phyloP scores from a whole-genome alignment of 2,888 invertebrate genomes.

The Odontomyia ornata region DNA sequence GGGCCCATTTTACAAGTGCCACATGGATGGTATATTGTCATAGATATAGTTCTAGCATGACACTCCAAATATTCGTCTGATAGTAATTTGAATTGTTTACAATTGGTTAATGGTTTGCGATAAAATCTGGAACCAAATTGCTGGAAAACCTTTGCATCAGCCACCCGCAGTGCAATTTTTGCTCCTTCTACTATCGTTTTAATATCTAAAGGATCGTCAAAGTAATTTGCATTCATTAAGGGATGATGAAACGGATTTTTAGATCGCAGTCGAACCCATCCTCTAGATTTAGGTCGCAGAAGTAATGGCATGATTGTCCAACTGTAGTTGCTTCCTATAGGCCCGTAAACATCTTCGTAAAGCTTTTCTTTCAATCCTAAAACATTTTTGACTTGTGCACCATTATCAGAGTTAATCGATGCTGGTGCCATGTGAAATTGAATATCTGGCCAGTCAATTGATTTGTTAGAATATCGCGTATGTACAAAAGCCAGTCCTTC shows the following conservation, averaged over 20 bases:
- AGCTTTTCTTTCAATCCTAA: conserved; percentile 81
- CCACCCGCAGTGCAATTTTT: conserved; percentile 77
- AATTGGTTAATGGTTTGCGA: conserved; percentile 80
- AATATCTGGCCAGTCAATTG: conserved; percentile 85
- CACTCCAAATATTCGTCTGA: conserved; percentile 88
- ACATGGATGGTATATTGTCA: conserved; percentile 90
- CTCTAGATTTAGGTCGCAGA: conserved; percentile 80
- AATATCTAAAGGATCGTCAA: conserved; percentile 81
- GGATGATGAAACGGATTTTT: conserved; percentile 89
- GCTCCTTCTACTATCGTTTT: conserved; percentile 85
- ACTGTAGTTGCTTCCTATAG: conserved; percentile 75
- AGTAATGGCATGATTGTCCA: conserved; percentile 90
- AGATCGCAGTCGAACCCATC: conserved; percentile 77
- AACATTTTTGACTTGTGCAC: conserved; percentile 78
- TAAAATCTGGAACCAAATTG: conserved; percentile 82
- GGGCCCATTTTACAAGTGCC: conserved; percentile 93
- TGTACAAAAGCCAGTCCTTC: conserved; percentile 89
- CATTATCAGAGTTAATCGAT: conserved; percentile 82
- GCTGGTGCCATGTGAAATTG: conserved; percentile 95
- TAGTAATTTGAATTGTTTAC: conserved; percentile 75
- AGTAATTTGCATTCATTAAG: conserved; percentile 91
- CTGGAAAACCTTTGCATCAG: conserved; percentile 79
- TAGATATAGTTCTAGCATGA: conserved; percentile 83
- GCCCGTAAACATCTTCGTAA: conserved; percentile 81
- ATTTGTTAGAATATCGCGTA: conserved; percentile 81